phyloP scores from a whole-genome alignment of 2,888 invertebrate species.

The Dynastes grantii region DNA sequence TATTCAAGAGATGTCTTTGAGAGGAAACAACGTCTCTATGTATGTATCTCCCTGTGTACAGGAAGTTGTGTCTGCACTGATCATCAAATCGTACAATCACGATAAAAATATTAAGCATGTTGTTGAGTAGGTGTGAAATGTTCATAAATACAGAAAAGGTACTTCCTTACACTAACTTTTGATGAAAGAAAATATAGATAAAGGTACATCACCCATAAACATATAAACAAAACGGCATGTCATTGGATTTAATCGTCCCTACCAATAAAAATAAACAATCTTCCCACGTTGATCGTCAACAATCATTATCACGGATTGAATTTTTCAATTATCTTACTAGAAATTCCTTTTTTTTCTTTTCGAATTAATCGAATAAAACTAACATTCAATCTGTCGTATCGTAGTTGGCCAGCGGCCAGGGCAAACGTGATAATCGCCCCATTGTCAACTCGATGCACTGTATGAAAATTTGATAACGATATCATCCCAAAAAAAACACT shows the following conservation, averaged over 20 bases:
- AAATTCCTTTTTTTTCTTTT: neutral
- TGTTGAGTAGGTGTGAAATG: neutral
- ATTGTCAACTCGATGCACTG: conserved; percentile 2
- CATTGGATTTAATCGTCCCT: conserved; percentile 28
- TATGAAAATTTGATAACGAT: conserved; percentile 6
- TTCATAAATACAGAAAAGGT: neutral
- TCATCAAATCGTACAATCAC: conserved; percentile 58
- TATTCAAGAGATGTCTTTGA: conserved; percentile 64
- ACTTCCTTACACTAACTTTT: neutral
- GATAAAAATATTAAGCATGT: conserved; percentile 32
- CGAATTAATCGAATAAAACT: neutral
- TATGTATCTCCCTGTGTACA: conserved; percentile 60
- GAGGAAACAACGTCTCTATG: conserved; percentile 67
- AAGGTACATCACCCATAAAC: neutral
- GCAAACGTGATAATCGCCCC: neutral
- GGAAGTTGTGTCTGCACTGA: conserved; percentile 63
- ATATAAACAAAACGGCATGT: conserved; percentile 29
- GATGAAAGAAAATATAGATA: neutral
- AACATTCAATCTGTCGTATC: neutral
- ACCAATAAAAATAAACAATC: conserved; percentile 22
- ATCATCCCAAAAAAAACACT: conserved; percentile 66
- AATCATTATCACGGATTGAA: neutral
- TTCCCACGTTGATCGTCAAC: neutral
- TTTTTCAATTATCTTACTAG: neutral
- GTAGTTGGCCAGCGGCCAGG: neutral